These are phyloP conservation scores for Chlamydotis undulata DNA, from an alignment of 2,113 vertebrate genomes.

Conservation along the genomic window DNA sequence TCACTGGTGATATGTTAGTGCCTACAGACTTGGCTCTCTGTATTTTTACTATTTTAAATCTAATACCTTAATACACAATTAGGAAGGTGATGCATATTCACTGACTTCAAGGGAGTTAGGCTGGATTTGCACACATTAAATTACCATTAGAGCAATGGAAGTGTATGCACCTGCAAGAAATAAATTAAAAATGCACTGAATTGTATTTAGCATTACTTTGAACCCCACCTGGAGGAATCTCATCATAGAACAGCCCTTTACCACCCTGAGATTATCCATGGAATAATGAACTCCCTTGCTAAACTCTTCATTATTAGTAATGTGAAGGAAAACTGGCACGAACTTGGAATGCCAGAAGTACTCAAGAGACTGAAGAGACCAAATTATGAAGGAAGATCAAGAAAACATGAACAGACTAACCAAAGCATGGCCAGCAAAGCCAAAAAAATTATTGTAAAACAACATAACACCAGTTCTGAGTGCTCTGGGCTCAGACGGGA, in stretches of 20 bases:
- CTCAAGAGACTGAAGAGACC: background rate
- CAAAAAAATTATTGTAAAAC: background rate
- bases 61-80: background rate
- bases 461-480: background rate
- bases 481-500: background rate
- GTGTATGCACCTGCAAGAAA: background rate
- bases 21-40: background rate
- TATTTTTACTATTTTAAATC: background rate
- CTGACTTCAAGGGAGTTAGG: background rate
- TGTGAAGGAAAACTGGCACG: background rate
- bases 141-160: background rate
- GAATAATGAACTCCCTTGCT: background rate
- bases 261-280: background rate
- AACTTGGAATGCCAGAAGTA: background rate
- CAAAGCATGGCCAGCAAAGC: background rate
- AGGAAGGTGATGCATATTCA: conserved; percentile 17
- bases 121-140: conserved; percentile 8
- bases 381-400: background rate
- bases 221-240: background rate
- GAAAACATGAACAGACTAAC: background rate
- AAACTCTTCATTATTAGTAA: background rate
- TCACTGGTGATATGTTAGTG: background rate
- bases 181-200: background rate
- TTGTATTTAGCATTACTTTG: conserved; percentile 37
- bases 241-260: background rate